Evolutionary conservation across 2,113 vertebrate genomes (phyloP), one percentile per base, ranked within the genome.

Genomic region (Bostrychus sinensis): DNA sequence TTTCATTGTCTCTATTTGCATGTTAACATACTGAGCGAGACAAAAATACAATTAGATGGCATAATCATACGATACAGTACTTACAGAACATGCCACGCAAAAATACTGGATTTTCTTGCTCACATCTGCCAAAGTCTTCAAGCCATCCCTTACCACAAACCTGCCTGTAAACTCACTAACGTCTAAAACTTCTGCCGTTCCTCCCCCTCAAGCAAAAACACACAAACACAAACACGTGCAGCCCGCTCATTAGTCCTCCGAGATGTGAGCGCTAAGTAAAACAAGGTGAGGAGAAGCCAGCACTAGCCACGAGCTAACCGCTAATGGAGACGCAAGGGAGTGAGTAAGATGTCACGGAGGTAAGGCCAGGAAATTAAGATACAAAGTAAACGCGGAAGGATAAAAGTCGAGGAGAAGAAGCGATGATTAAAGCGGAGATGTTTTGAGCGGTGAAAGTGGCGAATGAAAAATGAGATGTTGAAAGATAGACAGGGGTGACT

Each of bases 101-200:
- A 48, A 25, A 13, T 2, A 16, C 23, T 11, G 45, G 45, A 6
- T 25, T 48, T 48, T 48, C 22, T 48, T 22, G 22, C 4, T 7
- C 22, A 11, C 45, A 14, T 48, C 45, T 48, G 45, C 22, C 45
- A 48, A 48, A 48, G 45, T 7, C 20, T 23, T 48, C 45, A 48
- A 70, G 70, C 38, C 81, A 75, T 61, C 81, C 51, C 43, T 72
- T 67, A 68, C 23, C 41, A 67, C 80, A 81, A 86, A 85, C 77
- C 59, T 7, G 56, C 55, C 80, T 62, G 56, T 85, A 87, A 88
- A 86, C 58, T 57, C 73, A 50, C 34, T 66, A 58, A 80, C 58
- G 53, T 62, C 59, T 32, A 65, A 54, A 80, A 70, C 75, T 70
- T 83, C 78, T 80, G 71, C 62, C 53, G n/a, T 61, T 70, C 70